Conservation (phyloP, 2,113 vertebrate genomes). For the Corythaeola cristata region DNA sequence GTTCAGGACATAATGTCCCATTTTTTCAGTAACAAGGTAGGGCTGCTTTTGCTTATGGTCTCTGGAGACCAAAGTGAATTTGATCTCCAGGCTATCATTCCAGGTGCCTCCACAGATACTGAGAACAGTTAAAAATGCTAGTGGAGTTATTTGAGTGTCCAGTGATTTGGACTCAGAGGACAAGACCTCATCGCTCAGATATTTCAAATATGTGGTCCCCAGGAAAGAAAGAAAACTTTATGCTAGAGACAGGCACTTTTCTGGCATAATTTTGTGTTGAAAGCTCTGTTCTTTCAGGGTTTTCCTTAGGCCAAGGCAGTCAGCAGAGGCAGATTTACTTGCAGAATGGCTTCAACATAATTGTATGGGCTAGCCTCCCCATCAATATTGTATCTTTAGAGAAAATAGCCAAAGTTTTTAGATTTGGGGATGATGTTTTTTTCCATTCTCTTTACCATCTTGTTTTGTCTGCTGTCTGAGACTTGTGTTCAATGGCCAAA, state of each 20-base stretch:
- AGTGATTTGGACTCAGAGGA: background rate
- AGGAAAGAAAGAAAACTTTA: background rate
- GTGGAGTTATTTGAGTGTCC: background rate
- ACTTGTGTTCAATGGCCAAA: background rate
- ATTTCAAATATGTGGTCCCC: background rate
- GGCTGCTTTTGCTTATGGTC: background rate
- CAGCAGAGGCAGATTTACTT: background rate
- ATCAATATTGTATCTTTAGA: background rate
- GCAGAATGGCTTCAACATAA: background rate
- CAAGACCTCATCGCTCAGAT: background rate
- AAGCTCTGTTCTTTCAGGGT: background rate
- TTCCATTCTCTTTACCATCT: background rate
- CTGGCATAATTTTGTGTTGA: background rate
- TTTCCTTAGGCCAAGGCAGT: background rate
- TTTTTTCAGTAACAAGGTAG: conserved; percentile 17
- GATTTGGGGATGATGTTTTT: background rate
- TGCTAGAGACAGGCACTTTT: background rate
- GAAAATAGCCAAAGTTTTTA: background rate
- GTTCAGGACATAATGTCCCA: background rate
- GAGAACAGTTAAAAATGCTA: background rate
- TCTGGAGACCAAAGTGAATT: background rate
- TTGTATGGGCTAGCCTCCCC: background rate
- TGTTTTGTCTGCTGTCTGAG: background rate
- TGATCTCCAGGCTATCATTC: background rate
- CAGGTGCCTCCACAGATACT: background rate